These are phyloP conservation scores for Chamaea fasciata DNA, from an alignment of 2,113 vertebrate species.

Conservation along the genomic window DNA sequence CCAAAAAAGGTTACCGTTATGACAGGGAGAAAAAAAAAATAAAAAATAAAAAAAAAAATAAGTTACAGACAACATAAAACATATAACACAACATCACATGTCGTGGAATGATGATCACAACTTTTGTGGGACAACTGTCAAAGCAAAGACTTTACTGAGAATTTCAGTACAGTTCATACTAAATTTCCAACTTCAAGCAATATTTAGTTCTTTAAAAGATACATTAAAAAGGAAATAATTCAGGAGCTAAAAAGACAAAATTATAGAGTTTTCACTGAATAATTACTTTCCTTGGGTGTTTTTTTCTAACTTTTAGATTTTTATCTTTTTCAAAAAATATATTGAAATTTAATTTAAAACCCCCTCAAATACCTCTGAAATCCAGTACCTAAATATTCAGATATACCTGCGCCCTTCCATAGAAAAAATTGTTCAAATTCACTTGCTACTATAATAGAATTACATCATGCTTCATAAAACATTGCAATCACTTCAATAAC, in stretches of 20 bases:
- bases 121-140: neutral
- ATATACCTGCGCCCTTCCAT: neutral
- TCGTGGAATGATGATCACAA: neutral
- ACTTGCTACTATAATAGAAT: neutral
- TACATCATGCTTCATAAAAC: neutral
- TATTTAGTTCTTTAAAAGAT: neutral
- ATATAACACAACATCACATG: neutral
- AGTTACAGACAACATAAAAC: slow-evolving; percentile 18
- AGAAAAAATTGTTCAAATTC: neutral
- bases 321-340: neutral
- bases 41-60: slow-evolving; percentile 48
- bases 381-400: neutral
- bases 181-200: neutral
- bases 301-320: neutral
- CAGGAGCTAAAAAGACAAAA: neutral
- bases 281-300: neutral
- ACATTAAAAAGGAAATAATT: neutral
- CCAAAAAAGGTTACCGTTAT: neutral
- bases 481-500: neutral
- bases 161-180: neutral
- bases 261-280: neutral
- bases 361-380: neutral
- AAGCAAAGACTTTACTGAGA: neutral
- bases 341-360: neutral
- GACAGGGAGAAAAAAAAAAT: neutral